Evolutionary conservation across 1,140 invertebrate species (phyloP).

Genomic region (Drosophila nigrodunni): DNA sequence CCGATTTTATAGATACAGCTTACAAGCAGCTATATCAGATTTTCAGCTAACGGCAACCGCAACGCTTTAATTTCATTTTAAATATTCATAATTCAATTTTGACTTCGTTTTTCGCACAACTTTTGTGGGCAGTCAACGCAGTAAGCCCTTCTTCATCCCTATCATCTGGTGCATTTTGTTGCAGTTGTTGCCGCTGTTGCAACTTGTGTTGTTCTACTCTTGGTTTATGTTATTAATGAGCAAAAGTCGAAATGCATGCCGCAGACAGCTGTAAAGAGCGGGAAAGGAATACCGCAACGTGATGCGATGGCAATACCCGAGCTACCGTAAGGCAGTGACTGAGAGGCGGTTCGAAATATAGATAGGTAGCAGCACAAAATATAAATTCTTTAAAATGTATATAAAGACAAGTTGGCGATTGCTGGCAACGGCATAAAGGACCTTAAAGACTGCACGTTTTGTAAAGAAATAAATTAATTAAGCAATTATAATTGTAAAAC

Average conservation of each 20-base stretch:
- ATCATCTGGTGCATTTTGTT: constrained; percentile 26
- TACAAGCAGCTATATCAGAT: constrained; percentile 41
- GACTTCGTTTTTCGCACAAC: constrained; percentile 67
- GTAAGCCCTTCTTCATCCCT: constrained; percentile 27
- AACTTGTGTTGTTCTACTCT: constrained; percentile 68
- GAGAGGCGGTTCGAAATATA: constrained; percentile 30
- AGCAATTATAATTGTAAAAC: too few species aligned
- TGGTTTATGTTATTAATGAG: constrained; percentile 76
- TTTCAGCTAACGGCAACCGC: constrained; percentile 39
- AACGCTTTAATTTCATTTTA: constrained; percentile 74
- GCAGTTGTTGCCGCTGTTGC: constrained; percentile 43
- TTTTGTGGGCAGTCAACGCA: constrained; percentile 65
- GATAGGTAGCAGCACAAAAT: constrained; percentile 3
- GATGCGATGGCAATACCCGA: not conserved
- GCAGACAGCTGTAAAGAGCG: constrained; percentile 32
- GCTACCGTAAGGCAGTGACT: constrained; percentile 15
- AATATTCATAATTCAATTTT: constrained; percentile 83
- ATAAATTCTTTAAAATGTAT: too few species aligned
- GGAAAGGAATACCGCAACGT: constrained; percentile 18
- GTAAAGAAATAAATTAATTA: too few species aligned
- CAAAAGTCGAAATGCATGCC: constrained; percentile 74
- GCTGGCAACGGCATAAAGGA: too few species aligned
- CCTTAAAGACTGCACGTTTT: too few species aligned
- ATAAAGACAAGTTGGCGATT: too few species aligned
- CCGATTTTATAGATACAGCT: constrained; percentile 6